These are phyloP conservation scores for Pollenia labialis DNA, from an alignment of 2,888 invertebrate genomes.

Conservation along the genomic window DNA sequence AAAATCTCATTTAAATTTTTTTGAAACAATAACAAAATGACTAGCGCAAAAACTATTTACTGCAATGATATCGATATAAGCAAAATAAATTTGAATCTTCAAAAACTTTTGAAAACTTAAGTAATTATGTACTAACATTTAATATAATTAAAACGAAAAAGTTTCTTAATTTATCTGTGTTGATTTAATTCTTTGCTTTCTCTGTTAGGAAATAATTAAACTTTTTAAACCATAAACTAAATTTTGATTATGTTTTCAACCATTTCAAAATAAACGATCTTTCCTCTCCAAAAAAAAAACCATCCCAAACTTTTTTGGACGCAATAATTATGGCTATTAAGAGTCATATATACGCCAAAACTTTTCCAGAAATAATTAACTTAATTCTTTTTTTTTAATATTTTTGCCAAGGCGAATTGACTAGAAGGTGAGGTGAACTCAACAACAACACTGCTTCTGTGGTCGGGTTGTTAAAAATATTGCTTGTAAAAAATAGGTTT, in stretches of 20 bases:
- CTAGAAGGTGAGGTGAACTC: too few species aligned
- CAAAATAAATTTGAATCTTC: too few species aligned
- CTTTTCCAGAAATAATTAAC: not conserved
- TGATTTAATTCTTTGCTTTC: not conserved
- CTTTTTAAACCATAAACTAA: not conserved
- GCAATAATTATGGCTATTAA: not conserved
- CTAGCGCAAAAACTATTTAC: too few species aligned
- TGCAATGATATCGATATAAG: too few species aligned
- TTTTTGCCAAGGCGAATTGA: too few species aligned
- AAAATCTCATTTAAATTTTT: too few species aligned
- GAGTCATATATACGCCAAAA: constrained; percentile 9
- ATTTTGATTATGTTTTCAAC: constrained; percentile 3
- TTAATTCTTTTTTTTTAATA: constrained; percentile 1
- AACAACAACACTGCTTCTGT: too few species aligned
- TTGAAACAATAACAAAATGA: too few species aligned
- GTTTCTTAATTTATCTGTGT: not conserved
- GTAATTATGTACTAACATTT: too few species aligned
- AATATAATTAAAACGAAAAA: not conserved
- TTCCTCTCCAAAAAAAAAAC: not conserved
- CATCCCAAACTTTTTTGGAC: not conserved
- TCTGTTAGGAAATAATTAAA: constrained; percentile 5
- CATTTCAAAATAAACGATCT: constrained; percentile 11
- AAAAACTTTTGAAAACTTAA: too few species aligned
- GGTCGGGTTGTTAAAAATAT: too few species aligned
- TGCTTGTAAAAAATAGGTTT: too few species aligned